Conservation (phyloP, 2,113 vertebrate species). For the Aegotheles bennettii region DNA sequence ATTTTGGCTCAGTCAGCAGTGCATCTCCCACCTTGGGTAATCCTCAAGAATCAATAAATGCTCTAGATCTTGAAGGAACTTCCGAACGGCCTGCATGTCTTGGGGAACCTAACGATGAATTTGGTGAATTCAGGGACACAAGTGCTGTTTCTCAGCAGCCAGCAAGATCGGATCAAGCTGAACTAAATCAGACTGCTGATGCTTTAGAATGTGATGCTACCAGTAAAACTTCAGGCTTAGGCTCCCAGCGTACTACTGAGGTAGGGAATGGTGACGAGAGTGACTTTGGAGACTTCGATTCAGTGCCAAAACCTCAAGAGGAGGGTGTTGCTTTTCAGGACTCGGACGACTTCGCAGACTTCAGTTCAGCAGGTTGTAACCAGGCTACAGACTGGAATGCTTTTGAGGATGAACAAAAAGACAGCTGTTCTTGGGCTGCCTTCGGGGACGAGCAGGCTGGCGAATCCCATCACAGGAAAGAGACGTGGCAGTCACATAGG, state of each 20-base stretch:
- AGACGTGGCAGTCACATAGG: constrained; percentile 71
- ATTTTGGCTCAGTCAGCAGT: constrained; percentile 82
- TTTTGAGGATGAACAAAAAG: constrained; percentile 78
- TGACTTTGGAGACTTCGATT: constrained; percentile 73
- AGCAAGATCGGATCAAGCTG: constrained; percentile 61
- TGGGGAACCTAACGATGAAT: constrained; percentile 65
- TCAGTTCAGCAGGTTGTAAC: constrained; percentile 83
- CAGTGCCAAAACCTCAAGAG: constrained; percentile 70
- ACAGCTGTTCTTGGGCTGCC: constrained; percentile 78
- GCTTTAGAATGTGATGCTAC: constrained; percentile 32
- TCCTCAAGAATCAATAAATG: constrained; percentile 42
- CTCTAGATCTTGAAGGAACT: constrained; percentile 60
- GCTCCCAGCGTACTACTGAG: constrained; percentile 47
- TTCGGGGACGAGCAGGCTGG: constrained; percentile 74
- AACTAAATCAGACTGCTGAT: constrained; percentile 43
- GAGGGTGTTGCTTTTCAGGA: constrained; percentile 75
- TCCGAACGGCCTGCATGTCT: constrained; percentile 59
- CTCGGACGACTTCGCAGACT: constrained; percentile 92
- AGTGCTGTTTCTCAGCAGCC: constrained; percentile 64
- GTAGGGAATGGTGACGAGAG: constrained; percentile 61
- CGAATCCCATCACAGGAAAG: constrained; percentile 69
- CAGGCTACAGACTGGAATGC: constrained; percentile 79
- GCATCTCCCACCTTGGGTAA: constrained; percentile 43
- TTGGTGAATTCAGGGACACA: constrained; percentile 70
- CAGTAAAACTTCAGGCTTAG: constrained; percentile 30